Percentiles rank a stretch among this genome's conserved stretches.
Evolutionary conservation across 2,113 vertebrate species (phyloP).

Genomic region (Osmerus eperlanus): DNA sequence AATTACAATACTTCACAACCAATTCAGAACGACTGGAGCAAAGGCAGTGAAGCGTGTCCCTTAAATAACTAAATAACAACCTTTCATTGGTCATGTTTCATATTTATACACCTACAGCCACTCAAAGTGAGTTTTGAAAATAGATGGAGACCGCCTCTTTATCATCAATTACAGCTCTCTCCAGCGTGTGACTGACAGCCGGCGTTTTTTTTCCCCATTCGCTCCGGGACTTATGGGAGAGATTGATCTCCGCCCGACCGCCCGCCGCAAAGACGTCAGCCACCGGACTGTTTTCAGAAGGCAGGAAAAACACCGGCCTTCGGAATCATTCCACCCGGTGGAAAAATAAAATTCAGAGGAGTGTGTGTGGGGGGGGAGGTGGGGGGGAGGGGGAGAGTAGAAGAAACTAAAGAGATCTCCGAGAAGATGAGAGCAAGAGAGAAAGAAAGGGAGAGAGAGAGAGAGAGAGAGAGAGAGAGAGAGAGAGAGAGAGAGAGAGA

Average conservation of each 20-base stretch:
- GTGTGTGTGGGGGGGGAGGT: conserved; percentile 8
- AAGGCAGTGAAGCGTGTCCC: no score
- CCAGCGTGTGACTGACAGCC: conserved; percentile 13
- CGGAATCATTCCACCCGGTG: conserved; percentile 22
- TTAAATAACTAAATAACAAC: not conserved
- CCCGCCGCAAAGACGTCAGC: conserved; percentile 49
- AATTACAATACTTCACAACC: no score
- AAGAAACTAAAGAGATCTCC: conserved; percentile 17
- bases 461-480: not conserved
- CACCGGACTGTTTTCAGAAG: conserved; percentile 29
- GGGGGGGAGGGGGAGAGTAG: conserved; percentile 7
- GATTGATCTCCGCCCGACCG: conserved; percentile 29
- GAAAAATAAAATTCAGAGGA: conserved; percentile 43
- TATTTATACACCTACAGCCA: not conserved
- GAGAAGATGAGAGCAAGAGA: not conserved
- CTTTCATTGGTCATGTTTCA: not conserved
- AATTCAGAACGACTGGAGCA: no score
- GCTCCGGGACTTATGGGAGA: conserved; percentile 6
- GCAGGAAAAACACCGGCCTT: conserved; percentile 36
- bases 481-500: not conserved
- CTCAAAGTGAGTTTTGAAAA: not conserved
- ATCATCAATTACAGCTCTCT: conserved; percentile 24
- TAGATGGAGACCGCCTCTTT: not conserved
- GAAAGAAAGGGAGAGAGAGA: conserved; percentile 1
- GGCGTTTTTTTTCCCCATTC: conserved; percentile 25